Conservation (phyloP, 1,140 invertebrate species). For the Rhizoglyphus robini region DNA sequence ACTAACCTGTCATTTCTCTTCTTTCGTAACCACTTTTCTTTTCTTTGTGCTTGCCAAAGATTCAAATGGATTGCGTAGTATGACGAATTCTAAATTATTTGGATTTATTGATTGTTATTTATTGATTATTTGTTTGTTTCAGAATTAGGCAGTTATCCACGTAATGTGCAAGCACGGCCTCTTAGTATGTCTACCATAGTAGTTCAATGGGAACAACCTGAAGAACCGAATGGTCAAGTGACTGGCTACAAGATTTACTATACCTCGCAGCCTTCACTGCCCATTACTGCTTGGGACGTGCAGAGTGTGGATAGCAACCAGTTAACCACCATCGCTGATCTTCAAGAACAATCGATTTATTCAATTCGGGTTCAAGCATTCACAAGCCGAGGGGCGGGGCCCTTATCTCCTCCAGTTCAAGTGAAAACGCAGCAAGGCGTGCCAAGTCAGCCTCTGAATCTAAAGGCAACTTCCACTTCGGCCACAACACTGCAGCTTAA, state of each 20-base stretch:
- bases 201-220: constrained; percentile 92
- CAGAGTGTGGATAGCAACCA: constrained; percentile 84
- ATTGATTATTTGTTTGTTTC: constrained; percentile 19
- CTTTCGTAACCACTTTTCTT: constrained; percentile 1
- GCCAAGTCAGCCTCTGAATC: constrained; percentile 80
- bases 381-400: constrained; percentile 76
- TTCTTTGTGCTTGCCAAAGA: not conserved
- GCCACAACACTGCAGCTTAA: constrained; percentile 61
- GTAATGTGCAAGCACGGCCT: constrained; percentile 79
- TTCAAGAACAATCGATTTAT: constrained; percentile 73
- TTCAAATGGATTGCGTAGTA: not conserved
- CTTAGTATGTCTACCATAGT: constrained; percentile 86
- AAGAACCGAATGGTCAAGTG: constrained; percentile 90
- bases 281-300: constrained; percentile 74
- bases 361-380: constrained; percentile 80
- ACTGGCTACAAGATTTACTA: constrained; percentile 96
- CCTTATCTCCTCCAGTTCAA: constrained; percentile 75
- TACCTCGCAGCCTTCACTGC: constrained; percentile 68
- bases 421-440: constrained; percentile 95
- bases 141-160: constrained; percentile 87
- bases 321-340: constrained; percentile 78
- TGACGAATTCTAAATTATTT: no score
- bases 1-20: not conserved
- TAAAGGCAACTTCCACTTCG: constrained; percentile 53
- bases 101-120: not conserved